A percentile compares a stretch with the other conserved stretches of the same genome.
Evolutionary conservation across 64 coral and sea anemone species (phyloP).

Genomic region (Acropora tenuis): DNA sequence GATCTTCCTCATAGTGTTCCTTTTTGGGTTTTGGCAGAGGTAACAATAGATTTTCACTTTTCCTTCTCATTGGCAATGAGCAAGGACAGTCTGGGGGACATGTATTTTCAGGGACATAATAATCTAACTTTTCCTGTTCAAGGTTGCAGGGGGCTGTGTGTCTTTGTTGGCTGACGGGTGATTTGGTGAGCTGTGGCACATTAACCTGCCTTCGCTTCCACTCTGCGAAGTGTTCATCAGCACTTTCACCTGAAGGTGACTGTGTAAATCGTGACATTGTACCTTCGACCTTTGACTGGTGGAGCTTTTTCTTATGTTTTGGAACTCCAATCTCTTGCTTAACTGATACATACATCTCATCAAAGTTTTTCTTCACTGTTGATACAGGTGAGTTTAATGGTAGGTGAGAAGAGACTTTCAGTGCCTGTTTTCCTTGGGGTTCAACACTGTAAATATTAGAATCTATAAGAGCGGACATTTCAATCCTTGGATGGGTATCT

Average conservation of each 20-base stretch:
- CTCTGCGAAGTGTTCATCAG: slow-evolving; percentile 62
- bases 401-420: neutral
- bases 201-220: slow-evolving; percentile 54
- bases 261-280: neutral
- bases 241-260: slow-evolving; percentile 43
- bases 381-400: neutral
- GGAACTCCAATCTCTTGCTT: neutral
- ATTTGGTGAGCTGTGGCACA: neutral
- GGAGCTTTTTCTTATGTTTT: slow-evolving; percentile 14
- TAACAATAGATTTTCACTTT: slow-evolving; percentile 28
- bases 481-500: neutral
- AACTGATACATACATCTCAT: neutral
- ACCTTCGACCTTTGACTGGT: neutral
- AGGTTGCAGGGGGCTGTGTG: neutral
- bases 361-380: neutral
- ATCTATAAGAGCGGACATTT: neutral
- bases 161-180: slow-evolving; percentile 34
- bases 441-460: slow-evolving; percentile 1
- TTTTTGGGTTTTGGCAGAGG: slow-evolving; percentile 43
- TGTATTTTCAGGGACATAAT: slow-evolving; percentile 41
- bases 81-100: slow-evolving; percentile 35
- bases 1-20: slow-evolving; percentile 51
- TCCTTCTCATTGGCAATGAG: slow-evolving; percentile 24
- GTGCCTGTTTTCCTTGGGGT: neutral
- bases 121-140: slow-evolving; percentile 9